Evolutionary conservation across 2,888 invertebrate species (phyloP).

Genomic region (Amphiduros pacificus): DNA sequence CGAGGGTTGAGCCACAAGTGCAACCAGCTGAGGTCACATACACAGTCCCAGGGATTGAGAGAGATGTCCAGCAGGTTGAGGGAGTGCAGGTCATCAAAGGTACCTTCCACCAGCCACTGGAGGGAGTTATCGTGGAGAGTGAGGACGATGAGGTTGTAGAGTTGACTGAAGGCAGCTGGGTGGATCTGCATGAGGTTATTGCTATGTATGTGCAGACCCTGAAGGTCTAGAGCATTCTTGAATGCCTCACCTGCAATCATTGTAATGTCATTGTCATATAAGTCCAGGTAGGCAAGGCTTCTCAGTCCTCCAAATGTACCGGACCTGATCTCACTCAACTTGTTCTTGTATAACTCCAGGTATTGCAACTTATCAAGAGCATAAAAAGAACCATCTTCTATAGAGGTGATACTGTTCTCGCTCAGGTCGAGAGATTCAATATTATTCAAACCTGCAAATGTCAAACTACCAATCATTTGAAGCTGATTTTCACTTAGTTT

Average conservation of each 20-base stretch:
- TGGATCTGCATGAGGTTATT: slow-evolving; percentile 1
- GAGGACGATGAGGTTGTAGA: neutral
- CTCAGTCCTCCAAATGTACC: slow-evolving; percentile 3
- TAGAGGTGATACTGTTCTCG: slow-evolving; percentile 2
- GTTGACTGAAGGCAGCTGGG: neutral
- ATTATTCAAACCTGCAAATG: neutral
- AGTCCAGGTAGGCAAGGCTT: slow-evolving; percentile 1
- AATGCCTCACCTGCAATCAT: slow-evolving; percentile 2
- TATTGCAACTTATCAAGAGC: slow-evolving; percentile 4
- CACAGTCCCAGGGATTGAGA: slow-evolving; percentile 13
- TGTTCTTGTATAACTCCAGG: slow-evolving; percentile 16
- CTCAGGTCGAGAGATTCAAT: slow-evolving; percentile 9
- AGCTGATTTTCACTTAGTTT: slow-evolving; percentile 7
- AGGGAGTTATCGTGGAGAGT: slow-evolving; percentile 8
- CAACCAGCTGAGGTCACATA: slow-evolving; percentile 8
- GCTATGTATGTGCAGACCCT: slow-evolving; percentile 1
- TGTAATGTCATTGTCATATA: slow-evolving; percentile 7
- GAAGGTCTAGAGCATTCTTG: neutral
- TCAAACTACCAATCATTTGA: neutral
- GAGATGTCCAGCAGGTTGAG: slow-evolving; percentile 14
- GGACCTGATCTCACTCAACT: neutral
- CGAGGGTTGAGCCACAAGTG: slow-evolving; percentile 10
- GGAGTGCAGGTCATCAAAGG: slow-evolving; percentile 1
- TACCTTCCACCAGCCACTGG: neutral
- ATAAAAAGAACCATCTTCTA: slow-evolving; percentile 3